Base-by-base conservation (phyloP, 2,888 invertebrate genomes). In the Fragum sueziense region DNA sequence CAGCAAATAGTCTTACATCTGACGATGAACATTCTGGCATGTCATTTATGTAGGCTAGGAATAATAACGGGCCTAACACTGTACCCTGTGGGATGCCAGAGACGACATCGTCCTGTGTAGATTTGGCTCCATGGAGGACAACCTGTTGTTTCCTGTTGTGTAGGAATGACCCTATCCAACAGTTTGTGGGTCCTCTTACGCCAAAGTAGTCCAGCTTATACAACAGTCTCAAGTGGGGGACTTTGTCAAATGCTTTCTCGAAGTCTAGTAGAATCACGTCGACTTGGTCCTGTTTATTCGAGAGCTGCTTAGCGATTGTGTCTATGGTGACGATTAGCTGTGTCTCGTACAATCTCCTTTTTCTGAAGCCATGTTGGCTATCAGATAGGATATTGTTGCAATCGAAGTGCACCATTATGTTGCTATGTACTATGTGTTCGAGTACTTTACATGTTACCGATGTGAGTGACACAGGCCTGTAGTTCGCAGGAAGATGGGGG, bases 1-100 rank as follows among this genome's bases (percentile, higher is more conserved):
- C n/a, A n/a, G n/a, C n/a, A n/a, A n/a, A n/a, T n/a, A n/a, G n/a
- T n/a, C n/a, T n/a, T n/a, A n/a, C n/a, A n/a, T n/a, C n/a, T n/a
- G n/a, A n/a, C n/a, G n/a, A n/a, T n/a, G n/a, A n/a, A n/a, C n/a
- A n/a, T n/a, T n/a, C n/a, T n/a, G n/a, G n/a, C n/a, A n/a, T n/a
- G n/a, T n/a, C n/a, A n/a, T n/a, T 59, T 59, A 59, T n/a, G 59
- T n/a, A 25, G 59, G 59, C 59, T 4, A n/a, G 25, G 29, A 59
- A 59, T 59, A 59, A 59, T 59, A 59, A 29, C 4, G 59, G 27
- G 59, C 59, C 59, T 59, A 59, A 59, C 59, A 59, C 59, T 22
- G 27, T 59, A 25, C 59, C 59, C n/a, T 59, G 59, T 25, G 59
- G 59, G 25, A 59, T 27, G 29, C 59, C 59, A 25, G 59, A 59